phyloP scores from a whole-genome alignment of 2,113 vertebrate genomes.

The Odontesthes bonariensis region DNA sequence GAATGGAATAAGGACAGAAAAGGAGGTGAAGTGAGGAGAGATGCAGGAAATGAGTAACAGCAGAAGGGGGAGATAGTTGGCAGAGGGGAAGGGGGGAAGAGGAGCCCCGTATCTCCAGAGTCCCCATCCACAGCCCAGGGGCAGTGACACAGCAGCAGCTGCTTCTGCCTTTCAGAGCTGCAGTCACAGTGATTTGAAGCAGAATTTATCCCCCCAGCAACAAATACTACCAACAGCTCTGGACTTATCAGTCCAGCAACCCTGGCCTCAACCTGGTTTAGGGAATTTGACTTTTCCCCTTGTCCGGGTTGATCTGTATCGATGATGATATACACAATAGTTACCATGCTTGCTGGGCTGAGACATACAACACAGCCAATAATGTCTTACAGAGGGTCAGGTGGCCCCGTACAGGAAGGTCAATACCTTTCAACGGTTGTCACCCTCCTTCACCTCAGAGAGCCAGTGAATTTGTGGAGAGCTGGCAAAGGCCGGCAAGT shows the following conservation, averaged over 20 bases:
- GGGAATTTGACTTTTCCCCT: constrained; percentile 31
- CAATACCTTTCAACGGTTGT: constrained; percentile 39
- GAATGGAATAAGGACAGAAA: constrained; percentile 7
- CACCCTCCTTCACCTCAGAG: constrained; percentile 27
- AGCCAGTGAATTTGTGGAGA: constrained; percentile 36
- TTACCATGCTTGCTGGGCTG: constrained; percentile 37
- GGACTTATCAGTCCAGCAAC: constrained; percentile 58
- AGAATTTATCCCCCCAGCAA: constrained; percentile 41
- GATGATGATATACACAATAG: constrained; percentile 55
- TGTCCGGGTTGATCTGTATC: constrained; percentile 59
- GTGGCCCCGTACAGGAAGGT: constrained; percentile 39
- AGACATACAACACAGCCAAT: constrained; percentile 36
- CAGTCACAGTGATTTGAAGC: constrained; percentile 28
- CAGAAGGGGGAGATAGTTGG: background rate
- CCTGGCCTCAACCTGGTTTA: constrained; percentile 24
- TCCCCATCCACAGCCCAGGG: constrained; percentile 42
- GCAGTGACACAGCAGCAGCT: constrained; percentile 69
- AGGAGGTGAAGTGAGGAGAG: constrained; percentile 37
- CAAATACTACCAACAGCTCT: constrained; percentile 43
- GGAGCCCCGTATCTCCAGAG: constrained; percentile 31
- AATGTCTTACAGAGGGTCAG: constrained; percentile 58
- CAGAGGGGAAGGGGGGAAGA: background rate
- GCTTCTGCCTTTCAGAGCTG: constrained; percentile 50
- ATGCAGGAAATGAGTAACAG: constrained; percentile 28
- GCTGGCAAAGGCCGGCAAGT: constrained; percentile 38